Base-by-base conservation (phyloP, 2,888 invertebrate genomes). In the Agonum fuliginosum region DNA sequence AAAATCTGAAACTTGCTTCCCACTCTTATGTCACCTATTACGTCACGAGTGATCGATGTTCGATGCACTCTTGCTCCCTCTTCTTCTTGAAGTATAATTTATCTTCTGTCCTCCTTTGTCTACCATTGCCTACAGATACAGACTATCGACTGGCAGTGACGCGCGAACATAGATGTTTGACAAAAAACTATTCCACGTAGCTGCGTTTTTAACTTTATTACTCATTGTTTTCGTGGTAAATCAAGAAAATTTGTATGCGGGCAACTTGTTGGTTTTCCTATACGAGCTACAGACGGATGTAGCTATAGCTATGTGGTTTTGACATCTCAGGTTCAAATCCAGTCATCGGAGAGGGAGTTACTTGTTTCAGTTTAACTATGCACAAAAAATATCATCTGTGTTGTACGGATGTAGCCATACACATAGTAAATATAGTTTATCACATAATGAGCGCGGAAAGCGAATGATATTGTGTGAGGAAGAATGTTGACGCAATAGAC, bases 41-140 rank as follows among this genome's bases (percentile, higher is more conserved):
- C 67, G 67, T 41, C 67, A 67, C 41, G 12, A n/a, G 37, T 67
- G 67, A 67, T 67, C 34, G 67, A 34, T 65, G 17, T 34, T 67
- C 34, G 67, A 34, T 65, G 17, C 65, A 37, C 65, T 34, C 34
- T 0, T n/a, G n/a, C 30, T 34, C 19, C 34, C 30, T 14, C 19
- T 65, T 41, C 37, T 37, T 65, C 30, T 19, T 37, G 10, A n/a
- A 54, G 12, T 3, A 2, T 22, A 1, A n/a, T 12, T n/a, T 22
- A 24, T 54, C 24, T 54, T 19, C 20, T 10, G 41, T 67, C 67
- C 20, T 41, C 34, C n/a, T 34, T 65, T 65, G 62, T 65, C 30
- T 65, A 10, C n/a, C 27, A 27, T 14, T 62, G 27, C 37, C 37
- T 17, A 41, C 14, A 14, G n/a, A 41, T 14, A 41, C 41, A 2